Percentiles rank a stretch among this genome's conserved stretches.
phyloP scores from a whole-genome alignment of 2,888 invertebrate species.

The Ditylenchus weischeri region DNA sequence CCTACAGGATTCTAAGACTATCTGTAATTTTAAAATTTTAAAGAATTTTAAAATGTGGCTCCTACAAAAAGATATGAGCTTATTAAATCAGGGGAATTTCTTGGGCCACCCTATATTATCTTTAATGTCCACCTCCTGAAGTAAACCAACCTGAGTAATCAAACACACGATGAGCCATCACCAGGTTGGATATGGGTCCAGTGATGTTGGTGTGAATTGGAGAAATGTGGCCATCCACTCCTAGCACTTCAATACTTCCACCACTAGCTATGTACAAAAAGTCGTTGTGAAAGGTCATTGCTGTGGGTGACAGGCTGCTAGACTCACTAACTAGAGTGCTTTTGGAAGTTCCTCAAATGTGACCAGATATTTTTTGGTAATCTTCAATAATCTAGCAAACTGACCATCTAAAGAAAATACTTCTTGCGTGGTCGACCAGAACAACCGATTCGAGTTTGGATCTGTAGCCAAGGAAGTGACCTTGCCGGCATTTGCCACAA shows the following conservation, averaged over 20 bases:
- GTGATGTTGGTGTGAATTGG: no score
- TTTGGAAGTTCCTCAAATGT: not conserved
- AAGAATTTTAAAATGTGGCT: no score
- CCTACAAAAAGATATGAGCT: no score
- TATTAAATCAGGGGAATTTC: no score
- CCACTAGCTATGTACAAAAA: not conserved
- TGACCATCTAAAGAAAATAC: conserved; percentile 10
- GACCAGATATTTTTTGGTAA: not conserved
- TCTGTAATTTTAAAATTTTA: no score
- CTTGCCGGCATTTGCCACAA: conserved; percentile 8
- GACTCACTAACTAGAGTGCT: not conserved
- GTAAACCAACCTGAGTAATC: no score
- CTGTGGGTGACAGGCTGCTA: not conserved
- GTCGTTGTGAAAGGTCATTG: not conserved
- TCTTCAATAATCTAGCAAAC: not conserved
- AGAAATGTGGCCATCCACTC: not conserved
- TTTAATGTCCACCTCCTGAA: no score
- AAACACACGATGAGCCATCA: no score
- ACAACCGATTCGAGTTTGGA: not conserved
- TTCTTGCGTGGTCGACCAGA: conserved; percentile 9
- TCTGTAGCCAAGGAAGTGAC: conserved; percentile 14
- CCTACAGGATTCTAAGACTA: no score
- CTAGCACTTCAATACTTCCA: not conserved
- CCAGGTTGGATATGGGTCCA: no score
- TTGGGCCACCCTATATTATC: no score